Percentiles rank a stretch among this genome's conserved stretches.
phyloP scores from a whole-genome alignment of 2,113 vertebrate species.

The Calonectris borealis region DNA sequence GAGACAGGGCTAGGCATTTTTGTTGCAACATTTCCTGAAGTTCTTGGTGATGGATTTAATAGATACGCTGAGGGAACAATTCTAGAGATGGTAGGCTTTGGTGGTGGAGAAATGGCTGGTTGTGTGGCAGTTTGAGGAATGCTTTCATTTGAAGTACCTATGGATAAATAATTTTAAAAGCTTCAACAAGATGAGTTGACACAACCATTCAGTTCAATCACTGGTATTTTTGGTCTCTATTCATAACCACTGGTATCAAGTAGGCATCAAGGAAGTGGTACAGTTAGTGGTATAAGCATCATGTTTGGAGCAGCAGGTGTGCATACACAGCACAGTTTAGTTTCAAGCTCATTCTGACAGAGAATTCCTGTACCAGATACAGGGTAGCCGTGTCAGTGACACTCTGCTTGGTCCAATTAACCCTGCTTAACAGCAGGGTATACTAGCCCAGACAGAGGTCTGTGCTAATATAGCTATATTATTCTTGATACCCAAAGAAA shows the following conservation, averaged over 20 bases:
- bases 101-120: constrained; percentile 75
- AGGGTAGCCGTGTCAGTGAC: background rate
- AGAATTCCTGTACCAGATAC: background rate
- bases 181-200: background rate
- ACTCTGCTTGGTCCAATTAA: background rate
- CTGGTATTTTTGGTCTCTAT: background rate
- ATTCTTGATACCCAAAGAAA: background rate
- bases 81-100: constrained; percentile 77
- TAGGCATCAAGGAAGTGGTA: background rate
- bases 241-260: background rate
- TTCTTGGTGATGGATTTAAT: constrained; percentile 76
- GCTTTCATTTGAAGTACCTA: constrained; percentile 81
- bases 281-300: background rate
- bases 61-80: constrained; percentile 75
- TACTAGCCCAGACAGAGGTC: background rate
- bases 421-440: background rate
- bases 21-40: constrained; percentile 73
- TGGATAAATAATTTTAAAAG: background rate
- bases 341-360: background rate
- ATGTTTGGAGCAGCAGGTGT: background rate
- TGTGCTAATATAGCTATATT: background rate
- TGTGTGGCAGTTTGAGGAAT: constrained; percentile 80
- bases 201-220: background rate
- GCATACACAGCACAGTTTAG: background rate
- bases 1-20: constrained; percentile 76